These are phyloP conservation scores for Acleris holmiana DNA, from an alignment of 2,888 invertebrate genomes.

Conservation along the genomic window DNA sequence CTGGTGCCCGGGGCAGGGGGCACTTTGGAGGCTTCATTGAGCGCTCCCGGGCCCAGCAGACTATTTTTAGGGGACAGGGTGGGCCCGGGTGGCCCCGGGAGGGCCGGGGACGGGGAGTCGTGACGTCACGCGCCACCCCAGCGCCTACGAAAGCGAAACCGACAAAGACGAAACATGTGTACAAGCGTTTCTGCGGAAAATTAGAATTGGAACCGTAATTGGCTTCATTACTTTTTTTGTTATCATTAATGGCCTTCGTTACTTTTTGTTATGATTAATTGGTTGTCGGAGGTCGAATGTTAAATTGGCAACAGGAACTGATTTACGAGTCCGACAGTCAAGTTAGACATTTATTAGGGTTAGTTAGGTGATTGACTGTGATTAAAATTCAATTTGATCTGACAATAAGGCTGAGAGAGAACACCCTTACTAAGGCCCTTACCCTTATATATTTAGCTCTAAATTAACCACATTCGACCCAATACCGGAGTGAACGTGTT, in stretches of 20 bases:
- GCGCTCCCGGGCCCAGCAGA: slow-evolving; percentile 70
- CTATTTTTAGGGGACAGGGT: slow-evolving; percentile 76
- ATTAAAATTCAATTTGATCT: slow-evolving; percentile 24
- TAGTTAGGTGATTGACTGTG: slow-evolving; percentile 11
- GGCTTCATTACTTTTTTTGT: slow-evolving; percentile 25
- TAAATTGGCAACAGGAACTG: slow-evolving; percentile 12
- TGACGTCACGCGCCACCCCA: slow-evolving; percentile 61
- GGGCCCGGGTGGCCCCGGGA: slow-evolving; percentile 49
- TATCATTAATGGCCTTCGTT: slow-evolving; percentile 25
- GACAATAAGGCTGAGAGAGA: slow-evolving; percentile 8
- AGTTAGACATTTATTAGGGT: slow-evolving; percentile 9
- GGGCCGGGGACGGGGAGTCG: slow-evolving; percentile 46
- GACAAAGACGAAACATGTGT: slow-evolving; percentile 52
- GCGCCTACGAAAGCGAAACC: slow-evolving; percentile 53
- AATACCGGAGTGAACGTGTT: too few species aligned
- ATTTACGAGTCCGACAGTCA: slow-evolving; percentile 4
- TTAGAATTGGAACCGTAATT: slow-evolving; percentile 36
- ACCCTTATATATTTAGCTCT: too few species aligned
- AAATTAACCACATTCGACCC: too few species aligned
- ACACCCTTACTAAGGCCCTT: too few species aligned
- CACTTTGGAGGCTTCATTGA: slow-evolving; percentile 65
- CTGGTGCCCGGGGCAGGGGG: slow-evolving; percentile 42
- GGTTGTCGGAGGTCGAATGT: slow-evolving; percentile 17
- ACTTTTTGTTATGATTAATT: background rate
- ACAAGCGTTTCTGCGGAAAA: slow-evolving; percentile 31